A percentile compares a stretch with the other conserved stretches of the same genome.
Conservation (phyloP, 2,888 invertebrate genomes). For the Agriotes lineatus region DNA sequence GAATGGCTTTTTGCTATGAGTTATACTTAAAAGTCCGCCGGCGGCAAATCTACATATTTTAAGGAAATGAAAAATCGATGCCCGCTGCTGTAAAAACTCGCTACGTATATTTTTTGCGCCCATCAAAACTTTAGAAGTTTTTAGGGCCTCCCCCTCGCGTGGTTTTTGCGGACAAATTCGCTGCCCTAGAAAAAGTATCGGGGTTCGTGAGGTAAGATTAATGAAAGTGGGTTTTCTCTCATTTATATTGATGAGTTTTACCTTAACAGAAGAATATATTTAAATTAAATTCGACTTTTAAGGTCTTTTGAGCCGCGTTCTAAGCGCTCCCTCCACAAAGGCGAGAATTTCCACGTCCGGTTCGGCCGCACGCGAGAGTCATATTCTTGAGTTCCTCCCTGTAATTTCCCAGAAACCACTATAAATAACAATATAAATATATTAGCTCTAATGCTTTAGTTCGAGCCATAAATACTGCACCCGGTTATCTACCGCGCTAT, state of each 20-base stretch:
- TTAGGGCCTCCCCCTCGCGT: constrained; percentile 38
- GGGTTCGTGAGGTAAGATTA: constrained; percentile 45
- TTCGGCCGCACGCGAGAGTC: constrained; percentile 53
- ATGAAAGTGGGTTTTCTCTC: constrained; percentile 49
- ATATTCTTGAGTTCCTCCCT: constrained; percentile 52
- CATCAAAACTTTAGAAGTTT: constrained; percentile 42
- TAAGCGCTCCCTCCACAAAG: constrained; percentile 33
- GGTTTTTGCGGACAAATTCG: constrained; percentile 40
- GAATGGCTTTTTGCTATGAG: constrained; percentile 48
- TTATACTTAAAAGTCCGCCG: constrained; percentile 48
- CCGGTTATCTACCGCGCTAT: constrained; percentile 55
- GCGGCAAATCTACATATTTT: constrained; percentile 49
- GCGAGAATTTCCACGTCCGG: constrained; percentile 54
- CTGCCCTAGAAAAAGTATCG: constrained; percentile 31
- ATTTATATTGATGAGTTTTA: constrained; percentile 48
- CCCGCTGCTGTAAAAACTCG: no score
- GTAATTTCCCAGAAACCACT: constrained; percentile 61
- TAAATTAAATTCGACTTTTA: constrained; percentile 50
- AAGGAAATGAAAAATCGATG: constrained; percentile 50
- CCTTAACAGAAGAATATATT: constrained; percentile 49
- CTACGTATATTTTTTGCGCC: constrained; percentile 43
- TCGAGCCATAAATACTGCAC: constrained; percentile 62
- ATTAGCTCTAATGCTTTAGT: constrained; percentile 63
- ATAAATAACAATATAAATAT: constrained; percentile 65
- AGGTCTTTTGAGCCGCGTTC: constrained; percentile 29